A percentile compares a stretch with the other conserved stretches of the same genome.
phyloP scores from a whole-genome alignment of 1,140 invertebrate genomes.

The Drosophila asahinai region DNA sequence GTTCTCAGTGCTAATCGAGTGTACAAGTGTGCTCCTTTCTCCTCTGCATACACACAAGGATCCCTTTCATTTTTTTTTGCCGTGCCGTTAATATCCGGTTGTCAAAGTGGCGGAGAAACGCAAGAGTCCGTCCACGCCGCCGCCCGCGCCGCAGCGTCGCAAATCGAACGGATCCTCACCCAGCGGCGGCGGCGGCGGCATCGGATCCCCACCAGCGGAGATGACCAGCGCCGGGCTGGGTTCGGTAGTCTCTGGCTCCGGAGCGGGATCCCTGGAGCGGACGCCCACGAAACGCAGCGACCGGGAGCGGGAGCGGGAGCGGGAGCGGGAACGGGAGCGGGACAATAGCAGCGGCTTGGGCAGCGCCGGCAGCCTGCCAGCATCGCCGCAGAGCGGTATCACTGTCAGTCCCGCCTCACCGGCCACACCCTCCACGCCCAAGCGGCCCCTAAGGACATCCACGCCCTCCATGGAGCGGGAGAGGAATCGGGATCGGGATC shows the following conservation, averaged over 20 bases:
- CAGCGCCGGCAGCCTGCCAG: conserved; percentile 67
- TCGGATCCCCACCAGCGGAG: conserved; percentile 24
- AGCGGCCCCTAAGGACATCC: conserved; percentile 69
- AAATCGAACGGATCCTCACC: conserved; percentile 51
- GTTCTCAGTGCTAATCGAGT: conserved; percentile 1
- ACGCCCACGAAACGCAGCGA: conserved; percentile 57
- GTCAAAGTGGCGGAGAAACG: conserved; percentile 85
- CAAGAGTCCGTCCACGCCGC: conserved; percentile 73
- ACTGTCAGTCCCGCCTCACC: conserved; percentile 56
- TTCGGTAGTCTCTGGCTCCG: conserved; percentile 14
- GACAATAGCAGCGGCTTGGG: conserved; percentile 66
- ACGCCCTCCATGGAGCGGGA: conserved; percentile 62
- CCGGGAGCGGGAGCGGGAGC: conserved; percentile 7
- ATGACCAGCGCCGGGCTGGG: conserved; percentile 55
- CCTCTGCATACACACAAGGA: no score
- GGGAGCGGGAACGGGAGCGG: conserved; percentile 38
- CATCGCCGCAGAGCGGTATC: conserved; percentile 72
- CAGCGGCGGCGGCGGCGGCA: conserved; percentile 7
- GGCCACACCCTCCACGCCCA: conserved; percentile 56
- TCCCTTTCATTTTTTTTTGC: conserved; percentile 20
- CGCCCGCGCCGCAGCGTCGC: conserved; percentile 65
- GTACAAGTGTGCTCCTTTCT: background rate
- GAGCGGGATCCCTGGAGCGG: conserved; percentile 38
- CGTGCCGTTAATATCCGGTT: conserved; percentile 29
- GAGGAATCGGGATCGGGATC: conserved; percentile 21